Conservation (phyloP, 1,140 invertebrate genomes). For the Penaeus japonicus region DNA sequence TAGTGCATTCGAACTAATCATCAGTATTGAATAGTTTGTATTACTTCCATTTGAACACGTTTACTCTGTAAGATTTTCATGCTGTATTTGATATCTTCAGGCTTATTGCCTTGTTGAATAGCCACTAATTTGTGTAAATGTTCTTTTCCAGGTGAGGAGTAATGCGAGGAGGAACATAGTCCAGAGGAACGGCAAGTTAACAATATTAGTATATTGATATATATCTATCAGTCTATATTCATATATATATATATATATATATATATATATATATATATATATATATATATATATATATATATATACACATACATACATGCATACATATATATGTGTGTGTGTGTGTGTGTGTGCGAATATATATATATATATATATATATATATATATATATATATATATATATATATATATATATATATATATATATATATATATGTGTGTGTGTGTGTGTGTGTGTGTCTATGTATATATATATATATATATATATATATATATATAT, state of each 20-base stretch:
- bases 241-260: neutral
- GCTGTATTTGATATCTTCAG: too few relatives aligned
- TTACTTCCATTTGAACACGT: too few relatives aligned
- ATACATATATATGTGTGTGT: neutral
- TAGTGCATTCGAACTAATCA: too few relatives aligned
- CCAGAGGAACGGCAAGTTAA: too few relatives aligned
- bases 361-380: constrained; percentile 1
- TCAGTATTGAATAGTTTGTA: too few relatives aligned
- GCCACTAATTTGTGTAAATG: too few relatives aligned
- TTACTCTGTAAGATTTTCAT: too few relatives aligned
- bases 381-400: neutral
- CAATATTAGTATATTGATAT: neutral
- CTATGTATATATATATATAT: neutral
- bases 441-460: too few relatives aligned
- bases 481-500: neutral
- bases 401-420: neutral
- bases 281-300: neutral
- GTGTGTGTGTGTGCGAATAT: neutral
- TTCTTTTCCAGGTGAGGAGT: too few relatives aligned
- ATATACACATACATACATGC: neutral
- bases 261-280: neutral
- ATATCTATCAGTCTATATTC: neutral
- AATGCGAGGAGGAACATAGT: too few relatives aligned
- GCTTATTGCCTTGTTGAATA: too few relatives aligned
- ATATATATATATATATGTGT: neutral